Evolutionary conservation across 2,888 invertebrate genomes (phyloP).

Genomic region (Cheilosia pagana): DNA sequence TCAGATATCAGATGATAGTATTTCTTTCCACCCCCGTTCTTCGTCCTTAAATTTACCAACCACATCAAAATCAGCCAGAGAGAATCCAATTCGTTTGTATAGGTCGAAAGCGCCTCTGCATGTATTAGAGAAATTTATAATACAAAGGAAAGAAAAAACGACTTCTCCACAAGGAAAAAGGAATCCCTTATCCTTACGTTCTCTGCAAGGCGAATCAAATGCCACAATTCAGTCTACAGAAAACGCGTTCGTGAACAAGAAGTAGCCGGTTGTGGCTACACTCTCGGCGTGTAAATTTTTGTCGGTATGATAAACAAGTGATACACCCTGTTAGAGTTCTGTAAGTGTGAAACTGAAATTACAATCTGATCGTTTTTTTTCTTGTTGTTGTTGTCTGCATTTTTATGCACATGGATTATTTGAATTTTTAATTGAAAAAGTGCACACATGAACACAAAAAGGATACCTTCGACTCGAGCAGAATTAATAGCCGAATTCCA

Average conservation of each 20-base stretch:
- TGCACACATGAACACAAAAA: conserved; percentile 3
- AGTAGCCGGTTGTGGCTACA: conserved; percentile 84
- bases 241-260: conserved; percentile 84
- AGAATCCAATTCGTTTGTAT: conserved; percentile 40
- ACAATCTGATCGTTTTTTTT: conserved; percentile 39
- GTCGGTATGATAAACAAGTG: conserved; percentile 84
- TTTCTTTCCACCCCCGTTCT: conserved; percentile 60
- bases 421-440: not conserved
- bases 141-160: conserved; percentile 19
- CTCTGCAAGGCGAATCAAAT: conserved; percentile 60
- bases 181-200: conserved; percentile 67
- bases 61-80: conserved; percentile 32
- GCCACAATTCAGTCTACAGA: conserved; percentile 83
- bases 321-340: conserved; percentile 84
- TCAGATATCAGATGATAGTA: conserved; percentile 43
- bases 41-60: conserved; percentile 45
- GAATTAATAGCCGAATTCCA: conserved; percentile 27
- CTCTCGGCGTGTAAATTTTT: conserved; percentile 84
- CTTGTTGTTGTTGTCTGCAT: too few relatives aligned
- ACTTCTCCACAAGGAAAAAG: conserved; percentile 28
- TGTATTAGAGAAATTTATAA: conserved; percentile 48
- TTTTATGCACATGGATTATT: conserved; percentile 22
- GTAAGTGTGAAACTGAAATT: conserved; percentile 81
- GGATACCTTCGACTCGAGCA: conserved; percentile 16
- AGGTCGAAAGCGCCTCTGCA: conserved; percentile 22